These are phyloP conservation scores for Tinea pellionella DNA, from an alignment of 2,888 invertebrate species.

Conservation along the genomic window DNA sequence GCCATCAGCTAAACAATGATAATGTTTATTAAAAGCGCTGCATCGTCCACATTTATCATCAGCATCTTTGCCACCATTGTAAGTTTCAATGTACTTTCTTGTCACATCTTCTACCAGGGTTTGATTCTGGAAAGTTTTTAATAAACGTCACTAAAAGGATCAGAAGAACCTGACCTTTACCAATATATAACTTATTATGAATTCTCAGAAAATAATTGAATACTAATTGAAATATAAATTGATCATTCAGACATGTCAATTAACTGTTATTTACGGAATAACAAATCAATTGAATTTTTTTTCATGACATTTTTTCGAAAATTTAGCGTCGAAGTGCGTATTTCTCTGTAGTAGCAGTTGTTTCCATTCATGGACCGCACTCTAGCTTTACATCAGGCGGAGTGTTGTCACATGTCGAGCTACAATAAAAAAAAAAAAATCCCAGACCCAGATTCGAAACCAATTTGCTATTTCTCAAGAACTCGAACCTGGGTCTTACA, in stretches of 20 bases:
- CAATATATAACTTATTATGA: not conserved
- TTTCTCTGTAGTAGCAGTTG: too few relatives aligned
- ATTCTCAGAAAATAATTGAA: not conserved
- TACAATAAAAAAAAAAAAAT: too few relatives aligned
- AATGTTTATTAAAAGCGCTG: constrained; percentile 83
- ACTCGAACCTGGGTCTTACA: too few relatives aligned
- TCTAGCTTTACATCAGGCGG: too few relatives aligned
- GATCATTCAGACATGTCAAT: not conserved
- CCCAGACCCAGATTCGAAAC: too few relatives aligned
- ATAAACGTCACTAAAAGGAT: not conserved
- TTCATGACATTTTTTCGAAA: too few relatives aligned
- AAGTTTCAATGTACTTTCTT: constrained; percentile 61
- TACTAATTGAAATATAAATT: not conserved
- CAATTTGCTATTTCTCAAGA: too few relatives aligned
- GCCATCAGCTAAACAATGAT: constrained; percentile 84
- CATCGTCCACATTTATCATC: constrained; percentile 66
- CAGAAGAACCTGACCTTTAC: not conserved
- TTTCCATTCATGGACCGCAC: too few relatives aligned
- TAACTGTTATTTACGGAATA: not conserved
- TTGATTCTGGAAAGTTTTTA: constrained; percentile 47
- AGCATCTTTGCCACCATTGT: constrained; percentile 58
- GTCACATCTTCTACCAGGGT: constrained; percentile 69
- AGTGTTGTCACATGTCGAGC: too few relatives aligned
- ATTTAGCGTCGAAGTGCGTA: too few relatives aligned
- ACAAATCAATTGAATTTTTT: not conserved